Percentiles rank a stretch among this genome's conserved stretches.
Evolutionary conservation across 2,888 invertebrate species (phyloP).

Genomic region (Agonopterix arenella): DNA sequence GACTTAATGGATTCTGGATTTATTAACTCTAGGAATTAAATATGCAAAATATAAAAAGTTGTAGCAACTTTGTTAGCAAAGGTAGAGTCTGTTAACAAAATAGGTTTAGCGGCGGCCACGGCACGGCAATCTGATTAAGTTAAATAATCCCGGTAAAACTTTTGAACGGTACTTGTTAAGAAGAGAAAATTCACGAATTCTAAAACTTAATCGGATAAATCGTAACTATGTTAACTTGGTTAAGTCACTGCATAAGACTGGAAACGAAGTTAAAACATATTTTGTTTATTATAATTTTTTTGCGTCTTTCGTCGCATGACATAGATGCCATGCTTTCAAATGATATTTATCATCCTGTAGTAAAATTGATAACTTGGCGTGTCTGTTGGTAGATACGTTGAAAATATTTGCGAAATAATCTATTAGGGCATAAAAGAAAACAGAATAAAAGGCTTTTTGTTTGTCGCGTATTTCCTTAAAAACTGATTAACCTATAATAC

Average conservation of each 20-base stretch:
- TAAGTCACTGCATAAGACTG: background rate
- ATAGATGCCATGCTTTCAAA: no score
- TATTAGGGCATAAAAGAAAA: no score
- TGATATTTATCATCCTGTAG: no score
- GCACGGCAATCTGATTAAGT: constrained; percentile 63
- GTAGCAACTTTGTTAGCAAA: constrained; percentile 53
- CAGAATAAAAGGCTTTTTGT: no score
- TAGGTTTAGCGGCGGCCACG: constrained; percentile 59
- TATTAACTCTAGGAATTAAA: constrained; percentile 16
- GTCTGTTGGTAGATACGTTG: no score
- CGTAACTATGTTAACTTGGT: background rate
- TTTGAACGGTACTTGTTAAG: constrained; percentile 54
- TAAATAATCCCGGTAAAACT: constrained; percentile 51
- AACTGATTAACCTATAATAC: no score
- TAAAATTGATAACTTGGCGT: no score
- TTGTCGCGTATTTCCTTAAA: no score
- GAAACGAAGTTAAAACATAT: background rate
- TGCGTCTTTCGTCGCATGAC: no score
- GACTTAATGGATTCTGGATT: background rate
- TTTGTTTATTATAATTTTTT: background rate
- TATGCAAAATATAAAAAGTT: constrained; percentile 53
- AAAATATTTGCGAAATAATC: no score
- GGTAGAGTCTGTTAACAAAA: constrained; percentile 58
- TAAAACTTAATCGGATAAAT: constrained; percentile 11
- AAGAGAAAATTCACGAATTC: constrained; percentile 40